phyloP scores from a whole-genome alignment of 1,140 invertebrate genomes.

The Hycleus cichorii region DNA sequence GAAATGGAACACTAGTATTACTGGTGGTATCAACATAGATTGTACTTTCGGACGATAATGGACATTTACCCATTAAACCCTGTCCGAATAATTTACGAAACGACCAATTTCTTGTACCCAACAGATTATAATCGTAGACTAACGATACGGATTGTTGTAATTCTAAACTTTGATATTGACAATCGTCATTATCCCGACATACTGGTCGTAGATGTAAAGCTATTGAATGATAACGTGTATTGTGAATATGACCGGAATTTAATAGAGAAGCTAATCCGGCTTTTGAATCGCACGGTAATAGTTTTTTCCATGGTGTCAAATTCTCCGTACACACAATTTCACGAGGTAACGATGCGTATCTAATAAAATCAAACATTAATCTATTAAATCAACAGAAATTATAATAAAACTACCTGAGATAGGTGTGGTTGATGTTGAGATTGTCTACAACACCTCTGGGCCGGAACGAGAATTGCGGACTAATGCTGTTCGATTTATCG shows the following conservation, averaged over 20 bases:
- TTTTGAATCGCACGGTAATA: slow-evolving; percentile 85
- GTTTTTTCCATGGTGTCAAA: slow-evolving; percentile 95
- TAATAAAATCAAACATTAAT: slow-evolving; percentile 41
- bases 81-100: slow-evolving; percentile 79
- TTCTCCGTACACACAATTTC: slow-evolving; percentile 99
- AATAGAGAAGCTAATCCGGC: slow-evolving; percentile 78
- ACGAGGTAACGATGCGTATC: slow-evolving; percentile 82
- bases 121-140: slow-evolving; percentile 69
- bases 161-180: slow-evolving; percentile 61
- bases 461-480: slow-evolving; percentile 73
- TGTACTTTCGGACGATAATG: slow-evolving; percentile 65
- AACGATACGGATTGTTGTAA: slow-evolving; percentile 77
- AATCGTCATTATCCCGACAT: slow-evolving; percentile 54
- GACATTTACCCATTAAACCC: slow-evolving; percentile 69
- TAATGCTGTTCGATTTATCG: slow-evolving; percentile 78
- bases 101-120: slow-evolving; percentile 70
- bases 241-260: slow-evolving; percentile 87
- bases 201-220: slow-evolving; percentile 76
- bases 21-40: slow-evolving; percentile 77
- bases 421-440: too few relatives aligned
- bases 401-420: too few relatives aligned
- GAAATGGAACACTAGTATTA: slow-evolving; percentile 51
- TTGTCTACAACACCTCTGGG: slow-evolving; percentile 59
- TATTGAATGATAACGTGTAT: slow-evolving; percentile 89
- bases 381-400: too few relatives aligned